Base-by-base conservation (phyloP, 1,140 invertebrate species). In the Mesaphorura yosii region DNA sequence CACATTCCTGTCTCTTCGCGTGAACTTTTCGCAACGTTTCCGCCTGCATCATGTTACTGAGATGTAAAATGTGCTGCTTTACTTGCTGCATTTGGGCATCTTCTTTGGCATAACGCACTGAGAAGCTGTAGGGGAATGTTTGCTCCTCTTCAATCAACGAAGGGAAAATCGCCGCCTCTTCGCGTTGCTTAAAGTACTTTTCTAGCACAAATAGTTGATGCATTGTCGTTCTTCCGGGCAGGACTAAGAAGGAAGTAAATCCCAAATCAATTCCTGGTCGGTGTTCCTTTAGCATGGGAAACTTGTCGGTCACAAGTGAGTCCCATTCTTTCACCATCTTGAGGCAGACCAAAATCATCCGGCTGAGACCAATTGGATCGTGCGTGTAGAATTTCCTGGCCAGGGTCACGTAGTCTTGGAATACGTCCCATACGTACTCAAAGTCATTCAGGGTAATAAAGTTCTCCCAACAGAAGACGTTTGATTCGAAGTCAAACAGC, bases 401-500 rank as follows among this genome's bases (percentile, higher is more conserved):
- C n/a, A 28, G 22, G 22, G 12, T 26, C 25, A 26, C 6, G 28
- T 53, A 53, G 1, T 12, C 29, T 48, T 29, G 6, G 22, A 54
- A 54, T 1, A 27, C 26, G 4, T 26, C 23, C 29, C 29, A 54
- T 3, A 54, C 37, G n/a, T 54, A 54, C 2, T 29, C 3, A 4
- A 22, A 23, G 37, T 54, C 34, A 20, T 25, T 10, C 7, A 17
- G 15, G 0, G n/a, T 23, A 34, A 48, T 27, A 20, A 48, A 19
- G 14, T 5, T 38, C 1, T 47, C 23, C 52, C 52, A 48, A 2
- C 12, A 15, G 4, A 31, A 15, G 1, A 54, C 52, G 34, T 54
- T 54, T 28, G 25, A n/a, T 40, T 54, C 52, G 31, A 54, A 54
- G 19, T 54, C 52, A 23, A 6, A 54, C 10, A 54, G 12, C n/a